Conservation (phyloP, 2,113 vertebrate genomes). For the Neogale vison region DNA sequence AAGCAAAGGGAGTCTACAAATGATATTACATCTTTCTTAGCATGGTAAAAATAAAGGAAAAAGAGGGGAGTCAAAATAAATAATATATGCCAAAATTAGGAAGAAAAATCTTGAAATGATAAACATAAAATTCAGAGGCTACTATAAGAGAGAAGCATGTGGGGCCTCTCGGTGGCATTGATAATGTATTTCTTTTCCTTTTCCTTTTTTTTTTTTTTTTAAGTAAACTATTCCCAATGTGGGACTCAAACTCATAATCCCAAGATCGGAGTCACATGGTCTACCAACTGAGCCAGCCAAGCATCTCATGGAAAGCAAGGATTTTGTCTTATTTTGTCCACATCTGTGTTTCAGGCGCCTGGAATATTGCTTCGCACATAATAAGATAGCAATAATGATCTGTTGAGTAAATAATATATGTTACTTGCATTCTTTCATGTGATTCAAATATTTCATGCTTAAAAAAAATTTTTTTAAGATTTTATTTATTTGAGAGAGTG, state of each 20-base stretch:
- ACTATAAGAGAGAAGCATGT: not conserved
- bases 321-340: conserved; percentile 9
- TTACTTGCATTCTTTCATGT: not conserved
- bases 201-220: not conserved
- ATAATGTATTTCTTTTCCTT: not conserved
- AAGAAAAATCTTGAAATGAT: not conserved
- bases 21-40: not conserved
- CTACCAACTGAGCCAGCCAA: not conserved
- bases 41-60: not conserved
- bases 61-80: not conserved
- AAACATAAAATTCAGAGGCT: conserved; percentile 7
- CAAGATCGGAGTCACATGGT: not conserved
- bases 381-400: not conserved
- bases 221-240: not conserved
- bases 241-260: not conserved
- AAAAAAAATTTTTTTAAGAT: no score
- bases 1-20: conserved; percentile 27
- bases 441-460: conserved; percentile 20
- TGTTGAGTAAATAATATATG: not conserved
- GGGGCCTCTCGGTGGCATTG: not conserved
- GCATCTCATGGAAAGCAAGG: no score
- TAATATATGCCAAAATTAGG: not conserved
- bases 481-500: no score
- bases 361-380: not conserved
- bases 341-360: not conserved